Evolutionary conservation across 2,888 invertebrate genomes (phyloP).

Genomic region (Uropetala carovei): DNA sequence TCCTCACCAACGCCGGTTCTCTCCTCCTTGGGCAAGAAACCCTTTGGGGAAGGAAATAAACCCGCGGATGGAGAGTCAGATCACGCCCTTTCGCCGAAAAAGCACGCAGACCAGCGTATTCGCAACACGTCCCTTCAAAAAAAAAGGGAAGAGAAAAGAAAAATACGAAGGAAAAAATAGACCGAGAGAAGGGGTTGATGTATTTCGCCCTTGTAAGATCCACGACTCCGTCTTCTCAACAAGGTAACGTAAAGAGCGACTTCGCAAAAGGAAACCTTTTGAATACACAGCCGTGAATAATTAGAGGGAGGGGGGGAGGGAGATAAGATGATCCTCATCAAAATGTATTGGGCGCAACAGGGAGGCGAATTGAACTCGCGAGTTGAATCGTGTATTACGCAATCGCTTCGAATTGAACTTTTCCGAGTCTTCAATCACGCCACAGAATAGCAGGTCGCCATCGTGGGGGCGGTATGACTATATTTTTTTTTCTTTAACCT

Average conservation of each 20-base stretch:
- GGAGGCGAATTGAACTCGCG: conserved; percentile 44
- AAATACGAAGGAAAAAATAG: too few species aligned
- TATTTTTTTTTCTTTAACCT: neutral
- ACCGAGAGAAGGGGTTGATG: too few species aligned
- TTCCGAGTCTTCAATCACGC: neutral
- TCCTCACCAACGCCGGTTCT: neutral
- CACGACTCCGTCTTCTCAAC: neutral
- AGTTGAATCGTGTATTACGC: conserved; percentile 29
- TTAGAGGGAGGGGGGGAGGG: neutral
- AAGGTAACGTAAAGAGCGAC: neutral
- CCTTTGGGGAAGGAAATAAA: neutral
- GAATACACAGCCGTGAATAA: conserved; percentile 40
- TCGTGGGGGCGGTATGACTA: neutral
- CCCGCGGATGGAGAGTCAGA: neutral
- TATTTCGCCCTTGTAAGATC: too few species aligned
- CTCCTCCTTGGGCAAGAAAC: neutral
- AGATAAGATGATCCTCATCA: neutral
- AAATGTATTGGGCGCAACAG: conserved; percentile 39
- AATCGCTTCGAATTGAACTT: neutral
- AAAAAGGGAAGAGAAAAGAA: neutral
- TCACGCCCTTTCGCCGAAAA: conserved; percentile 10
- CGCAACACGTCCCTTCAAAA: neutral
- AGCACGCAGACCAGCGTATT: conserved; percentile 12
- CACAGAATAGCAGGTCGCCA: too few species aligned
- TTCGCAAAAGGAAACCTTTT: neutral